Percentiles rank a stretch among this genome's conserved stretches.
Conservation (phyloP, 2,888 invertebrate genomes). For the Eristalis intricaria region DNA sequence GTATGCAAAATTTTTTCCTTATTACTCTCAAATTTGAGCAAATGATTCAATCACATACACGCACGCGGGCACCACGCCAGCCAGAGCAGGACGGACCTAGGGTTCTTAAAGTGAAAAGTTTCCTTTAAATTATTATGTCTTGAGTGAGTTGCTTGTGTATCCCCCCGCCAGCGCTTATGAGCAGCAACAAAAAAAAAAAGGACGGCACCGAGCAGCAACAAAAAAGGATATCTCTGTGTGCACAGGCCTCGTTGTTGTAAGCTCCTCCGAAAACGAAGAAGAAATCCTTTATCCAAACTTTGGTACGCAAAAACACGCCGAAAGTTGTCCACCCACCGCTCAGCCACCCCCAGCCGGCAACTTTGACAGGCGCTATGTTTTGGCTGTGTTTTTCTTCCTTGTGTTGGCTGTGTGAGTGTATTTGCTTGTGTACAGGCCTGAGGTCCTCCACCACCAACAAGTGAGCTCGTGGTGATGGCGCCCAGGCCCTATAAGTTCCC, state of each 20-base stretch:
- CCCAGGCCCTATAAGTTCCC: conserved; percentile 58
- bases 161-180: conserved; percentile 5
- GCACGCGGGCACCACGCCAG: conserved; percentile 16
- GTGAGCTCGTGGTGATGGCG: conserved; percentile 45
- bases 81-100: neutral
- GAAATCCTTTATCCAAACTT: conserved; percentile 62
- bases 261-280: conserved; percentile 50
- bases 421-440: conserved; percentile 49
- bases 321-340: conserved; percentile 9
- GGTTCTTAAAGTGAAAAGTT: conserved; percentile 57
- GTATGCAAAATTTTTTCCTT: conserved; percentile 62
- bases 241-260: conserved; percentile 41
- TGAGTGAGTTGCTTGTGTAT: neutral
- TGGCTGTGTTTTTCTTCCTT: neutral
- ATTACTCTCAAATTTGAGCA: conserved; percentile 69
- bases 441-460: conserved; percentile 48
- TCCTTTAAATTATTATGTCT: conserved; percentile 58
- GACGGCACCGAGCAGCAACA: conserved; percentile 14
- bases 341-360: neutral
- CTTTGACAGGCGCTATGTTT: conserved; percentile 25
- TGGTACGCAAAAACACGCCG: conserved; percentile 22
- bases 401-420: conserved; percentile 19
- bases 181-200: conserved; percentile 34
- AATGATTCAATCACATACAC: conserved; percentile 65
- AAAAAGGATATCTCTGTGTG: conserved; percentile 62